phyloP scores from a whole-genome alignment of 1,140 invertebrate species.

The Oryctes rhinoceros region DNA sequence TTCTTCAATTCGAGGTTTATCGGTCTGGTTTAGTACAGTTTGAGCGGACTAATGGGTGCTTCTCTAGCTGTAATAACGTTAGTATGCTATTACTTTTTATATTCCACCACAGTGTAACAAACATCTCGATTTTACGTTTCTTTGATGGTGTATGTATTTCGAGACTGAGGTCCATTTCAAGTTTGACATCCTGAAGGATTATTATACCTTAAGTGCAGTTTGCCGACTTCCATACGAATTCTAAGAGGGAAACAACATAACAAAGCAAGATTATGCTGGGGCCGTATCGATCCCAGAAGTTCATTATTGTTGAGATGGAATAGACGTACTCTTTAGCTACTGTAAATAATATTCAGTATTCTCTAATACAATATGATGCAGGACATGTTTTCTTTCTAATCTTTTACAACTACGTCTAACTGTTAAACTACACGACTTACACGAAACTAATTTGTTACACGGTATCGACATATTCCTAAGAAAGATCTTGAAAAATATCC shows the following conservation, averaged over 20 bases:
- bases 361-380: too few species aligned
- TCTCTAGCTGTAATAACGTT: constrained; percentile 9
- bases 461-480: too few species aligned
- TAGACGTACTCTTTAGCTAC: too few species aligned
- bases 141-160: constrained; percentile 5
- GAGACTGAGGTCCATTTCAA: not conserved
- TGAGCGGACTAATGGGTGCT: not conserved
- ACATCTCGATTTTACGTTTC: not conserved
- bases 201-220: not conserved
- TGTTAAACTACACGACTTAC: too few species aligned
- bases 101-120: not conserved
- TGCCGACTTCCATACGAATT: not conserved
- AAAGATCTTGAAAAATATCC: too few species aligned
- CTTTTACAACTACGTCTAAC: too few species aligned
- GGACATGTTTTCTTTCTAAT: too few species aligned
- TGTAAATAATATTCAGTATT: too few species aligned
- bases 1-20: constrained; percentile 17
- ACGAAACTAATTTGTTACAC: too few species aligned
- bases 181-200: constrained; percentile 2
- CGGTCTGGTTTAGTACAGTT: constrained; percentile 1
- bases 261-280: not conserved
- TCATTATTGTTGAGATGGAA: too few species aligned
- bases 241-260: not conserved
- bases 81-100: constrained; percentile 28
- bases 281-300: too few species aligned